A percentile compares a stretch with the other conserved stretches of the same genome.
Conservation (phyloP, 2,113 vertebrate genomes). For the Charadrius vociferus region DNA sequence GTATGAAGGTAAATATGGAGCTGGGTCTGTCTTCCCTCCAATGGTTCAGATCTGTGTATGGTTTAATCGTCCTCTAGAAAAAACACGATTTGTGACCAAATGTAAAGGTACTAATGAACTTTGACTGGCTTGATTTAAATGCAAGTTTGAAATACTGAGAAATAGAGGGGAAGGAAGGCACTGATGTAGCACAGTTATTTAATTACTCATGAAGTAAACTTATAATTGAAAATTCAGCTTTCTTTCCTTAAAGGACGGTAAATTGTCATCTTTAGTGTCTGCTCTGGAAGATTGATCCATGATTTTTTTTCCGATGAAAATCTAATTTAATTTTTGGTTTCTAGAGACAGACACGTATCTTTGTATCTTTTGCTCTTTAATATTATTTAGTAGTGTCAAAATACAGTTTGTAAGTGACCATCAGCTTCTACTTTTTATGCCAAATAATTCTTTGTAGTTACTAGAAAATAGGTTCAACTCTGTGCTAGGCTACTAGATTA, state of each 20-base stretch:
- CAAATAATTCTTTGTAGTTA: neutral
- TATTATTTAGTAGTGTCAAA: neutral
- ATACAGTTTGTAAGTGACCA: neutral
- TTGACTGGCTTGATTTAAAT: neutral
- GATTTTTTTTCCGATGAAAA: neutral
- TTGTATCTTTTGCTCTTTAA: neutral
- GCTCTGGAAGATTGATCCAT: neutral
- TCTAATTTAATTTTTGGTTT: neutral
- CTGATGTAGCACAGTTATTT: neutral
- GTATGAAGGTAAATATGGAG: constrained; percentile 86
- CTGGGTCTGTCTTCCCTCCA: constrained; percentile 81
- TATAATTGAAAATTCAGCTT: constrained; percentile 16
- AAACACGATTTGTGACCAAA: constrained; percentile 82
- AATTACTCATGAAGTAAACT: neutral
- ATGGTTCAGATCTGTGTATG: constrained; percentile 87
- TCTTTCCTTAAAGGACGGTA: neutral
- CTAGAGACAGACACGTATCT: neutral
- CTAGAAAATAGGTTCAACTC: neutral
- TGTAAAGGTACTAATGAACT: constrained; percentile 86
- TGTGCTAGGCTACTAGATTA: neutral
- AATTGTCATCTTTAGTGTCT: neutral
- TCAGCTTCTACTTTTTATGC: neutral
- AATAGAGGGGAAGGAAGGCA: neutral
- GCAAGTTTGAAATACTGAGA: neutral
- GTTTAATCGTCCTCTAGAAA: constrained; percentile 90